phyloP scores from a whole-genome alignment of 2,888 invertebrate species.

The Mantis religiosa region DNA sequence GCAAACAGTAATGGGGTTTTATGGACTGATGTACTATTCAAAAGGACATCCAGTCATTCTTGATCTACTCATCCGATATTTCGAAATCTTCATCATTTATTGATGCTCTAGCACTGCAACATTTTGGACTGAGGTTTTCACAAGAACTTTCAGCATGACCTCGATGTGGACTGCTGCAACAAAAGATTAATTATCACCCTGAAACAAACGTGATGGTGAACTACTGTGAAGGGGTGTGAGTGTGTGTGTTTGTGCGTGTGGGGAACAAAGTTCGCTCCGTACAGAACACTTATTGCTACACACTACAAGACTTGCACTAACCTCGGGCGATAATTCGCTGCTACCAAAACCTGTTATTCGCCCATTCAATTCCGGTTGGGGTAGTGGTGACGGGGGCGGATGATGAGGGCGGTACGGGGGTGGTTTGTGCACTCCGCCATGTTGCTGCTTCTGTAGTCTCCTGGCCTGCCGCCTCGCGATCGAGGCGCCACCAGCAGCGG shows the following conservation, averaged over 20 bases:
- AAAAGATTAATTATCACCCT: background rate
- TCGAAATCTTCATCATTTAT: too few relatives aligned
- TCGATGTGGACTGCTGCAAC: too few relatives aligned
- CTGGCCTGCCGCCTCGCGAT: constrained; percentile 77
- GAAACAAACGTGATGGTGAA: background rate
- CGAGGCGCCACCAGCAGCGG: constrained; percentile 84
- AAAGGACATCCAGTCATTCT: too few relatives aligned
- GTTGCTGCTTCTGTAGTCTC: background rate
- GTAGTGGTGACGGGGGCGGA: constrained; percentile 16
- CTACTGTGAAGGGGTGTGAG: background rate
- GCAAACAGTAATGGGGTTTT: too few relatives aligned
- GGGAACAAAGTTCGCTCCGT: background rate
- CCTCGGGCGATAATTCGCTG: constrained; percentile 34
- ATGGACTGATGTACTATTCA: too few relatives aligned
- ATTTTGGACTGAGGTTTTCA: too few relatives aligned
- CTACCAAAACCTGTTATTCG: constrained; percentile 33
- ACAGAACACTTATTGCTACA: background rate
- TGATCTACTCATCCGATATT: too few relatives aligned
- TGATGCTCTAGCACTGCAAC: too few relatives aligned
- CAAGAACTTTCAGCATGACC: too few relatives aligned
- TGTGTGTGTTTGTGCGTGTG: background rate
- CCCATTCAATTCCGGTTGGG: constrained; percentile 33
- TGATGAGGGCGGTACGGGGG: constrained; percentile 9
- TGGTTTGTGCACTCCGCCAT: background rate
- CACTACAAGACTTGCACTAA: constrained; percentile 17